Conservation (phyloP, 2,797 vertebrate species). For the Cygnus olor region DNA sequence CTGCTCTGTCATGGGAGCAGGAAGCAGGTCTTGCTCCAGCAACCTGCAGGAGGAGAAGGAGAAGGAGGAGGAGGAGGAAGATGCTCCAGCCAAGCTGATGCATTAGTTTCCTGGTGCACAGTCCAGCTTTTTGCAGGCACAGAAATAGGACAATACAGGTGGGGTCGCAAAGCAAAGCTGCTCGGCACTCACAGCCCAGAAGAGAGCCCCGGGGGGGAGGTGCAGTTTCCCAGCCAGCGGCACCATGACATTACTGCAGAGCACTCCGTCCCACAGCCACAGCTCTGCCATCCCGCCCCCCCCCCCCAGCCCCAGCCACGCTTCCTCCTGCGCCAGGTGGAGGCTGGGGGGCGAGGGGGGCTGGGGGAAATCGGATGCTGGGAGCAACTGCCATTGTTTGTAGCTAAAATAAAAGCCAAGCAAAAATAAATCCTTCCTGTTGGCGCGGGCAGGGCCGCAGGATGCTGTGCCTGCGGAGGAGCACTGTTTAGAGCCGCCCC, state of each 20-base stretch:
- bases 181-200: background rate
- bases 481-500: background rate
- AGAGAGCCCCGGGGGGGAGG: background rate
- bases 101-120: conserved; percentile 22
- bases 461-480: background rate
- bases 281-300: background rate
- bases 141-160: background rate
- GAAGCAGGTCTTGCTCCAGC: background rate
- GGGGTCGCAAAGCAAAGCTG: background rate
- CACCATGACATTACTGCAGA: rapidly evolving
- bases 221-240: background rate
- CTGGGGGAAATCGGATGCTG: conserved; percentile 51
- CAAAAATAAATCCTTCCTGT: conserved; percentile 76
- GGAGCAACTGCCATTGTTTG: conserved; percentile 69
- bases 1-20: background rate
- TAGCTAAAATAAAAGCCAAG: conserved; percentile 73
- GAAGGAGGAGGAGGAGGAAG: conserved; percentile 18
- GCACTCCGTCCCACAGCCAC: background rate
- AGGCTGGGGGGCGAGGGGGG: background rate
- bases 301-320: background rate
- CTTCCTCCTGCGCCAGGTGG: conserved; percentile 61
- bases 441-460: background rate
- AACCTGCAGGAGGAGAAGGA: conserved; percentile 13
- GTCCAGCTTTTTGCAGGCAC: background rate
- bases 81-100: background rate